Base-by-base conservation (phyloP, 2,888 invertebrate genomes). In the Tenthredo scrophulariae region DNA sequence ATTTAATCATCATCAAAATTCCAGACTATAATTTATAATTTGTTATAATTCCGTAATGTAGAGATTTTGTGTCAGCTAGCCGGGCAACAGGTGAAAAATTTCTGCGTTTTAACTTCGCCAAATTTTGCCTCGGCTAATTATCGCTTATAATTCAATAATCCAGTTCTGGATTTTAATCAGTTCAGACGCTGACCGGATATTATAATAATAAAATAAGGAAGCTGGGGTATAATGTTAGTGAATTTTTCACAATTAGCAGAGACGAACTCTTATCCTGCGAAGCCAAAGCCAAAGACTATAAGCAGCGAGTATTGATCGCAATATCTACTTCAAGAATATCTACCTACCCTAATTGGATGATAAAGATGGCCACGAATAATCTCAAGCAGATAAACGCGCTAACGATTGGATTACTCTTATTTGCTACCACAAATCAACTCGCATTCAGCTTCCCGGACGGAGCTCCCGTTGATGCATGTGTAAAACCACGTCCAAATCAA, bases 381-480 rank as follows among this genome's bases (percentile, higher is more conserved):
- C 72, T 40, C 37, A 40, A 13, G 26, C 50, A 77, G 29, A 37
- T 77, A 77, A 80, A n/a, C 79, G 40, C 62, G 22, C 37, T 58
- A 37, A 62, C 62, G 15, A 83, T 83, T 58, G 58, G 46, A 58
- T 62, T 80, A n/a, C 22, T 58, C 18, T 26, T 62, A 10, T 58
- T 80, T 37, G n/a, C 37, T 43, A 15, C 40, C 4, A 37, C 33
- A 26, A 67, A 33, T 43, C 18, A 40, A 22, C 18, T 67, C 85
- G 91, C 93, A 5, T 54, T 84, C 77, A 94, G 95, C 86, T 97
- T 97, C 91, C 97, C 97, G n/a, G 97, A 97, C 89, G 97, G 97
- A 1, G 97, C 97, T 1, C 97, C 97, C 0, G 95, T 97, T 43
- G 97, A 97, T 91, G 96, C 97, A 50, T 97, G 97, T 91, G 97